Evolutionary conservation across 2,888 invertebrate species (phyloP), one percentile per base, ranked within the genome.

Genomic region (Campoplex nolae): DNA sequence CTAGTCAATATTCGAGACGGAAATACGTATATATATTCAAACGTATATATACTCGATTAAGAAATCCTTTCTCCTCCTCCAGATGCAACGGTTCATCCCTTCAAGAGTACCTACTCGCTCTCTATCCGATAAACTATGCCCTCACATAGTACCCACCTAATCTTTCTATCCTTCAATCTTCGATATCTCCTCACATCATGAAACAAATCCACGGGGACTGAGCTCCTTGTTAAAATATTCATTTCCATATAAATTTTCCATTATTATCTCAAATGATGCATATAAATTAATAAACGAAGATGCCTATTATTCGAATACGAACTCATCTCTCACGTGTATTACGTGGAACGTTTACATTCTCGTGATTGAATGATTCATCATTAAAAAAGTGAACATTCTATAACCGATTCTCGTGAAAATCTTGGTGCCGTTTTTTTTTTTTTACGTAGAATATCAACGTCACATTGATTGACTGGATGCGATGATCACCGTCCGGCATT

Each of bases 1-100:
- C 91, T 90, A 89, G 88, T 89, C 87, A 51, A 76, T 76, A 82
- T 67, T 67, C 51, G 75, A 76, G 75, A 54, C 38, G 45, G 42
- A 71, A 77, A 42, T n/a, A 48, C 13, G 32, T 32, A 62, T 32
- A 51, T 71, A 51, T 42, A 42, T 42, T 42, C 48, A 51, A 9
- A 32, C 32, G n/a, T 54, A 51, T 32, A 51, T 73, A 75, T 71
- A 62, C 86, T 81, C 62, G 81, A 77, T 84, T 78, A 48, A 73
- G 77, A 73, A 74, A 81, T 75, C 81, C 79, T 86, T 76, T 67
- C 76, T 74, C 62, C 78, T 58, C 42, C 51, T 51, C 73, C 73
- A 77, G 74, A 74, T 78, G 74, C 84, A 78, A 54, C 62, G 42
- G 77, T 56, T 84, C 70, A 86, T 81, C 77, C 77, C 78, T 84